These are phyloP conservation scores for Ivindomyrus marchei DNA, from an alignment of 2,113 vertebrate genomes.

Conservation along the genomic window DNA sequence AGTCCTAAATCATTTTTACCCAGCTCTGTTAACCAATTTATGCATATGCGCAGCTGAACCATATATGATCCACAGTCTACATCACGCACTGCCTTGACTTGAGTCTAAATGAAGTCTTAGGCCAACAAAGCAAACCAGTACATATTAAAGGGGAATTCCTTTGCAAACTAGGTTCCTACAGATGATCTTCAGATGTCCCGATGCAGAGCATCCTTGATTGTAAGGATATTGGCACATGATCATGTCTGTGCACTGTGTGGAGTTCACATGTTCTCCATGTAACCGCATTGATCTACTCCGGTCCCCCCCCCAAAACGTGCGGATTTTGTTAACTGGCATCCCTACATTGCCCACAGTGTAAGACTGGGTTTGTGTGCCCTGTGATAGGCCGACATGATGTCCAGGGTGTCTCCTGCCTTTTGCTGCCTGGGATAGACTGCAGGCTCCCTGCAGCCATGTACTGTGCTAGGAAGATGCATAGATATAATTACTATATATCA, in stretches of 20 bases:
- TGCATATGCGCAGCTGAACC: neutral
- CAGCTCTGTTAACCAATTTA: neutral
- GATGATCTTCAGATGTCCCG: neutral
- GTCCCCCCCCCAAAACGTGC: neutral
- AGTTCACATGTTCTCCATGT: neutral
- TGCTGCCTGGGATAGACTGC: neutral
- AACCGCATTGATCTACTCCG: neutral
- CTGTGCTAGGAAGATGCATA: neutral
- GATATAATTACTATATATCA: neutral
- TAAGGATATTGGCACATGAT: neutral
- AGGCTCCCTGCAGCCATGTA: neutral
- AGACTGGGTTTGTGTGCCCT: neutral
- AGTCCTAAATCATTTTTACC: neutral
- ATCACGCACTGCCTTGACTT: neutral
- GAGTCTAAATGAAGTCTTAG: neutral
- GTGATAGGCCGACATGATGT: neutral
- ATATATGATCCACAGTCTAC: neutral
- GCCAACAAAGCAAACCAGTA: neutral
- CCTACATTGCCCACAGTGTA: neutral
- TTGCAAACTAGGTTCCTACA: neutral
- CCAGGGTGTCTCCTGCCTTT: neutral
- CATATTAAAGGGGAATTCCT: neutral
- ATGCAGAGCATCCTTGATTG: neutral
- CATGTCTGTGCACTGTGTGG: neutral
- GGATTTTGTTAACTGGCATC: neutral